phyloP scores from a whole-genome alignment of 2,797 vertebrate species.

The Clamator glandarius region DNA sequence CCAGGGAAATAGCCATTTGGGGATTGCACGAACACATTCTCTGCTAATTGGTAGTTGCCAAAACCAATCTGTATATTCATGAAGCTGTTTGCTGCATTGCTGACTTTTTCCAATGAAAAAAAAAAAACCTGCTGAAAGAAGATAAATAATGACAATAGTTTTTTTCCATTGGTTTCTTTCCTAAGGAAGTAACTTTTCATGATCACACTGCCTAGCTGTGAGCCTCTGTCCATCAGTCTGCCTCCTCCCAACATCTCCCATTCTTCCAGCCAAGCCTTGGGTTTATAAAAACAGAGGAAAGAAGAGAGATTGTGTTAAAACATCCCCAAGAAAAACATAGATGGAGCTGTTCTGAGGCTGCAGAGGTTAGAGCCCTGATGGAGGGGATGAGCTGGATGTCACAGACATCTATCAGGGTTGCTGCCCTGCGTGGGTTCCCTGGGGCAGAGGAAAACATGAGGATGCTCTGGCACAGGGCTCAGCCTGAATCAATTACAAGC shows the following conservation, averaged over 20 bases:
- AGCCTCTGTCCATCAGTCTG: not conserved
- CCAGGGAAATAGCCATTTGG: not conserved
- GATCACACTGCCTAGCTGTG: not conserved
- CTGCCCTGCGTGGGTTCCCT: not conserved
- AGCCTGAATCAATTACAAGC: fast-evolving
- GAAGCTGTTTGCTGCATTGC: slow-evolving; percentile 57
- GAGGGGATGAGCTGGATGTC: not conserved
- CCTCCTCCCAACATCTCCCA: not conserved
- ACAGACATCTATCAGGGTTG: fast-evolving
- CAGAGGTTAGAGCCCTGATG: not conserved
- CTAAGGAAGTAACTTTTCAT: not conserved
- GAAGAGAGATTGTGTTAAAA: not conserved
- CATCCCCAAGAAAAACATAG: not conserved
- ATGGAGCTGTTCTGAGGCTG: not conserved
- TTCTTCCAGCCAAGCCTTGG: not conserved
- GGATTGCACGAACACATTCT: not conserved
- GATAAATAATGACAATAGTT: slow-evolving; percentile 11
- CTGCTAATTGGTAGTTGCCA: slow-evolving; percentile 50
- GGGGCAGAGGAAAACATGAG: not conserved
- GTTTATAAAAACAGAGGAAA: not conserved
- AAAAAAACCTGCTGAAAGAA: slow-evolving; percentile 40
- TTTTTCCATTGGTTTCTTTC: not conserved
- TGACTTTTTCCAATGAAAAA: slow-evolving; percentile 12
- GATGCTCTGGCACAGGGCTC: not conserved
- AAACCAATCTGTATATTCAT: slow-evolving; percentile 45